Conservation (phyloP, 2,888 invertebrate species). For the Belgica antarctica region DNA sequence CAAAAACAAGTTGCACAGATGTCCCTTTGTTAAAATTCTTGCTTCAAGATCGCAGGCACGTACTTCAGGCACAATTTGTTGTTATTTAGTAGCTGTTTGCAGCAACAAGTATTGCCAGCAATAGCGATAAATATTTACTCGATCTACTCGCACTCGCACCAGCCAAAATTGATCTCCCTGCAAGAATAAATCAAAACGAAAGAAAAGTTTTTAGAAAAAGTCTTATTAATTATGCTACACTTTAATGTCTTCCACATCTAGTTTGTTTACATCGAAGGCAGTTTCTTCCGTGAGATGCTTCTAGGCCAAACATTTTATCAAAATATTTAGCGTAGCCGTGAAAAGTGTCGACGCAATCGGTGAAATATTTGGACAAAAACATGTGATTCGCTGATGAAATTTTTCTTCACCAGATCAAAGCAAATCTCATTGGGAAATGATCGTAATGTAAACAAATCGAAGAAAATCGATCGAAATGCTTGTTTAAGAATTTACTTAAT, state of each 20-base stretch:
- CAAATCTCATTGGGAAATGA: background rate
- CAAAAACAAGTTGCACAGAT: too few species aligned
- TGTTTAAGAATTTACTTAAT: background rate
- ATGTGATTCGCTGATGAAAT: slow-evolving; percentile 3
- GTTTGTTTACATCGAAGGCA: slow-evolving; percentile 19
- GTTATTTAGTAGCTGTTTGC: background rate
- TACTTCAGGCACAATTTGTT: slow-evolving; percentile 18
- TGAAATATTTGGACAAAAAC: slow-evolving; percentile 37
- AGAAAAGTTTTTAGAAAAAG: slow-evolving; percentile 25
- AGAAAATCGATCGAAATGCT: background rate
- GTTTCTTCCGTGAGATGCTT: background rate
- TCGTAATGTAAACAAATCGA: background rate
- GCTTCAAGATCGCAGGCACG: background rate
- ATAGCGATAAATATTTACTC: slow-evolving; percentile 7
- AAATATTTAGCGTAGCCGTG: slow-evolving; percentile 27
- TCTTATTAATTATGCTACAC: slow-evolving; percentile 22
- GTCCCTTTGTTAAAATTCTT: too few species aligned
- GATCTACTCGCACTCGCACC: background rate
- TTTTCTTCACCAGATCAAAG: background rate
- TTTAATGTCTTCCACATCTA: background rate
- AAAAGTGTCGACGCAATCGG: slow-evolving; percentile 36
- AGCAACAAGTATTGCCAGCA: slow-evolving; percentile 21
- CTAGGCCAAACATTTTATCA: slow-evolving; percentile 16
- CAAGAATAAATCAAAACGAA: background rate
- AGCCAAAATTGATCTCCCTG: slow-evolving; percentile 35